Conservation (phyloP, 2,113 vertebrate genomes). For the Toxotes jaculatrix region DNA sequence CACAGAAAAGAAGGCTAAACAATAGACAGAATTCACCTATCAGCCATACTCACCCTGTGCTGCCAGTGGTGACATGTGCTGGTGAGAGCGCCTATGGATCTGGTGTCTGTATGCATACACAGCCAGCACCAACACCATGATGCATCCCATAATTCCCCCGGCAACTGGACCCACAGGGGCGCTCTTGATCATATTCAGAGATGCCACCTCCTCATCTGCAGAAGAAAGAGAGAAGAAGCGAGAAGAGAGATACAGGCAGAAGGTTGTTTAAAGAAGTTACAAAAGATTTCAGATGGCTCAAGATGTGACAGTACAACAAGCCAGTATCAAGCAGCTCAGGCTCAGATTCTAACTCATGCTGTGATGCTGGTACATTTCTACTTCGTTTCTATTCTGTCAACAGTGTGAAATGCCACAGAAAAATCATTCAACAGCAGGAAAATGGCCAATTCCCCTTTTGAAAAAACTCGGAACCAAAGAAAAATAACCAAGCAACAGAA, state of each 20-base stretch:
- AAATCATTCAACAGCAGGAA: slow-evolving; percentile 15
- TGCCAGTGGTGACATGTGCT: slow-evolving; percentile 98
- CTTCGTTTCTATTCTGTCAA: slow-evolving; percentile 24
- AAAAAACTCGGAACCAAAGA: not conserved
- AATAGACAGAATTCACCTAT: not conserved
- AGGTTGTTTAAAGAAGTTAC: slow-evolving; percentile 3
- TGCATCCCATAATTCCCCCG: slow-evolving; percentile 98
- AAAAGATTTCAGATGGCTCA: slow-evolving; percentile 21
- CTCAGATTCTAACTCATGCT: slow-evolving; percentile 24
- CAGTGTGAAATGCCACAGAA: slow-evolving; percentile 30
- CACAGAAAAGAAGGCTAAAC: not conserved
- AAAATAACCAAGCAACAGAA: slow-evolving; percentile 14
- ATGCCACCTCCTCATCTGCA: slow-evolving; percentile 93
- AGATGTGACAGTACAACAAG: slow-evolving; percentile 12
- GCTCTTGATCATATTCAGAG: slow-evolving; percentile 98
- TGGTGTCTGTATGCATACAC: slow-evolving; percentile 98
- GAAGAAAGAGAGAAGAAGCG: not conserved
- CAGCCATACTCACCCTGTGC: slow-evolving; percentile 89
- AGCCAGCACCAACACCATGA: slow-evolving; percentile 97
- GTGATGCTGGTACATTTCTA: slow-evolving; percentile 21
- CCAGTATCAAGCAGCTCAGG: slow-evolving; percentile 26
- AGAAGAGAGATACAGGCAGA: not conserved
- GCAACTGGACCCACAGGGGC: slow-evolving; percentile 96
- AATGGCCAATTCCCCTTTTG: not conserved
- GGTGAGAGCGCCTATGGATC: slow-evolving; percentile 96